Base-by-base conservation (phyloP, 1,140 invertebrate species). In the Bombus superbus region DNA sequence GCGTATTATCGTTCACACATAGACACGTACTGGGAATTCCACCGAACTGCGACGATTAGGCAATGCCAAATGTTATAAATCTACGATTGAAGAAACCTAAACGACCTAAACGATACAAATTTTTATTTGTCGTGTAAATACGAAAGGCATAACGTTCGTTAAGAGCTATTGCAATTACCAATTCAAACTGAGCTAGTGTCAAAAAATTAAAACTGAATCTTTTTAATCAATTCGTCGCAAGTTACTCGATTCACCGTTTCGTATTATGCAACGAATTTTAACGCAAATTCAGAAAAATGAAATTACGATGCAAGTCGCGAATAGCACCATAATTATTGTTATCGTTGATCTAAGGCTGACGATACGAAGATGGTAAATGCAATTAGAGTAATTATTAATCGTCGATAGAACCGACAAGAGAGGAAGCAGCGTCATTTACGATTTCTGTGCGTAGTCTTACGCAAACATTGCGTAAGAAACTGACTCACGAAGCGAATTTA, bases 31-130 rank as follows among this genome's bases (percentile, higher is more conserved):
- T 53, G 47, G 68, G 69, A 85, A 75, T 82, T 72, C 66, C 62
- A 44, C 72, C 64, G 53, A 96, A 91, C 42, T 81, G 62, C 53
- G 42, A 32, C 66, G 97, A 91, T 95, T 97, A 96, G 59, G 96
- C 96, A 57, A 97, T 96, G 47, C 6, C 5, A 22, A 53, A 53
- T 53, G 47, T 5, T 53, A 53, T 0, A 22, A 22, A 53, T 53
- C 6, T 53, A 53, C 18, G 18, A 22, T 6, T 53, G 1, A 53
- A 53, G 22, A 53, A 8, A 18, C 47, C 18, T 53, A 53, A 22
- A 22, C 8, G 47, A 53, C 18, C 47, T 22, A 22, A 53, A 22
- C 22, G 18, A 53, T 8, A 53, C 5, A 53, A 22, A 53, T 22
- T 22, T 8, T 22, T 22, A 53, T 2, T 53, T 8, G 5, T 53